These are phyloP conservation scores for Dryas iulia DNA, from an alignment of 1,140 invertebrate genomes.

Conservation along the genomic window DNA sequence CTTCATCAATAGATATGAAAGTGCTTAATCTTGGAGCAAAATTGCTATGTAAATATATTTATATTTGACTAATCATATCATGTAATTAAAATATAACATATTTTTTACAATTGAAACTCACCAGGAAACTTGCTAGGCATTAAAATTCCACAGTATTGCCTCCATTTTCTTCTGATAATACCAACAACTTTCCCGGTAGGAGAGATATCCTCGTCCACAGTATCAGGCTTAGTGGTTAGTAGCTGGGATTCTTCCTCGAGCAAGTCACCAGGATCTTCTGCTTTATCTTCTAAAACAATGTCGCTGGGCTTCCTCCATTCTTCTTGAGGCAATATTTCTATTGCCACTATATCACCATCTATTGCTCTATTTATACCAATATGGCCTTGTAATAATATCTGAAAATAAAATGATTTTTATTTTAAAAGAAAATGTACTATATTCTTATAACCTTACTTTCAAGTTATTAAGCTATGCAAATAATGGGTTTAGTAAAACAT, in stretches of 20 bases:
- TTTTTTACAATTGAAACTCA: too few relatives aligned
- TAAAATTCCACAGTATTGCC: conserved; percentile 97
- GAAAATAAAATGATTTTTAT: conserved; percentile 9
- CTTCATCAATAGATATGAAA: too few relatives aligned
- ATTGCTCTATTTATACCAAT: conserved; percentile 95
- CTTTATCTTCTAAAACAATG: conserved; percentile 91
- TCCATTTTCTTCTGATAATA: conserved; percentile 97
- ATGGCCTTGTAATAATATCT: conserved; percentile 95
- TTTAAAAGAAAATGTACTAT: neutral
- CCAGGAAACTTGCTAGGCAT: conserved; percentile 89
- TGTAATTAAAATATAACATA: too few relatives aligned
- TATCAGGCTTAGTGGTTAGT: conserved; percentile 45
- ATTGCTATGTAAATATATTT: too few relatives aligned
- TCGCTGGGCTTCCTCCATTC: conserved; percentile 94
- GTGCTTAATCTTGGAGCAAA: too few relatives aligned
- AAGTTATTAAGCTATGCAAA: too few relatives aligned
- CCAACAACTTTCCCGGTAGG: conserved; percentile 96
- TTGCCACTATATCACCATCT: conserved; percentile 96
- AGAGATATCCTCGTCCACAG: conserved; percentile 66
- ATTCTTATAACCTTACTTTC: too few relatives aligned
- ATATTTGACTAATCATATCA: too few relatives aligned
- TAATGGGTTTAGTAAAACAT: too few relatives aligned
- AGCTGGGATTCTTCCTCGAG: conserved; percentile 84
- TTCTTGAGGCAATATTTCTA: conserved; percentile 93
- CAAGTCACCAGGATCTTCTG: conserved; percentile 84